Conservation (phyloP, 35 echinoderm and acorn worm species). For the Lytechinus variegatus region DNA sequence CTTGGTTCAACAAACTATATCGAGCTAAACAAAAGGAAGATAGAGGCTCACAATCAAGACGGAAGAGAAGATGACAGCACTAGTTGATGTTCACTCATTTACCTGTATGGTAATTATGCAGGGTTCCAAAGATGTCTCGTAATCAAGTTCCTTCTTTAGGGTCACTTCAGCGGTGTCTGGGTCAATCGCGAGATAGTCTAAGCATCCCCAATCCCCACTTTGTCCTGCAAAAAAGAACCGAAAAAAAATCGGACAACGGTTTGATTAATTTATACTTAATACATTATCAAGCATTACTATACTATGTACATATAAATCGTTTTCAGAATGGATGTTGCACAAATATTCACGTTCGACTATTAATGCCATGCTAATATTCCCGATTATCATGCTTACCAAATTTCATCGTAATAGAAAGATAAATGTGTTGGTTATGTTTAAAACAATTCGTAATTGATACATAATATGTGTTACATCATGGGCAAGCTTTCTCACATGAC, state of each 20-base stretch:
- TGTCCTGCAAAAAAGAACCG: not conserved
- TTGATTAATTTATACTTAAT: not conserved
- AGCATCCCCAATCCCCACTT: not conserved
- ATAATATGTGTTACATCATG: no score
- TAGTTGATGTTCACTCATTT: not conserved
- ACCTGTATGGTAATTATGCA: constrained; percentile 17
- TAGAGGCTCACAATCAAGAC: no score
- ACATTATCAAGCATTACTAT: not conserved
- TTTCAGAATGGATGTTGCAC: not conserved
- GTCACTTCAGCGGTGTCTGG: not conserved
- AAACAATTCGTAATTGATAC: no score
- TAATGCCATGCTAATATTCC: no score
- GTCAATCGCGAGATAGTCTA: not conserved
- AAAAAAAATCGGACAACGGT: not conserved
- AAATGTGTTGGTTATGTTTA: no score
- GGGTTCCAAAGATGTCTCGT: not conserved
- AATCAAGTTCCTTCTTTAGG: not conserved
- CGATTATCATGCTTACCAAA: no score
- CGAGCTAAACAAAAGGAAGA: no score
- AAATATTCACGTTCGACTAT: not conserved
- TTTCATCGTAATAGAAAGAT: no score
- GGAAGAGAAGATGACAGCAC: not conserved
- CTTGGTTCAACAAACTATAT: no score
- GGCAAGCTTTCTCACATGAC: no score
- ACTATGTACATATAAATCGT: not conserved